phyloP scores from a whole-genome alignment of 1,140 invertebrate species.

The Drosophila nikananu region DNA sequence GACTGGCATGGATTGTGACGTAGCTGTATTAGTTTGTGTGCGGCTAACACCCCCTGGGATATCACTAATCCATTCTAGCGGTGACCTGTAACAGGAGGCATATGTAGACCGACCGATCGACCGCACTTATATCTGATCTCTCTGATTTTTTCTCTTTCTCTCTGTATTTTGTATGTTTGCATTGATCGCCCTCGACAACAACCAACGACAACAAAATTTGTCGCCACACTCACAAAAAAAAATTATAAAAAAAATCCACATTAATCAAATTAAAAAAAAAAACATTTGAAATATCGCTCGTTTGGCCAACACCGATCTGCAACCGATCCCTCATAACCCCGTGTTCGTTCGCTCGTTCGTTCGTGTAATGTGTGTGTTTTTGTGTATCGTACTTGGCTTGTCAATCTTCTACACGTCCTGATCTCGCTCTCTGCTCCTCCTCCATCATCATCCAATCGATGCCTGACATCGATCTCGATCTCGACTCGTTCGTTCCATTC shows the following conservation, averaged over 20 bases:
- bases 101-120: constrained; percentile 5
- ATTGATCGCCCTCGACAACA: constrained; percentile 47
- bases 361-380: constrained; percentile 48
- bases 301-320: constrained; percentile 49
- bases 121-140: constrained; percentile 46
- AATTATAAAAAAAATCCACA: constrained; percentile 20
- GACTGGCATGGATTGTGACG: constrained; percentile 11
- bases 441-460: constrained; percentile 68
- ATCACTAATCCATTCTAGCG: constrained; percentile 37
- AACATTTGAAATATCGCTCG: constrained; percentile 52
- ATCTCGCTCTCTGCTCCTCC: constrained; percentile 71
- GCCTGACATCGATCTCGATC: constrained; percentile 32
- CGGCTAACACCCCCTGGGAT: constrained; percentile 19
- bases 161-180: constrained; percentile 54
- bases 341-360: constrained; percentile 30
- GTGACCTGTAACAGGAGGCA: constrained; percentile 5
- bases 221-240: constrained; percentile 44
- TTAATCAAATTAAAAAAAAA: constrained; percentile 41
- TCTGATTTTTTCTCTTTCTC: constrained; percentile 37
- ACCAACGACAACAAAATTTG: constrained; percentile 38
- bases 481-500: constrained; percentile 67
- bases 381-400: constrained; percentile 67
- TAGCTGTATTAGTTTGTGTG: constrained; percentile 16
- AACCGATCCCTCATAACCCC: constrained; percentile 43
- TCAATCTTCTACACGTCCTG: constrained; percentile 71